Percentiles rank a stretch among this genome's conserved stretches.
phyloP scores from a whole-genome alignment of 2,113 vertebrate genomes.

The Centrocercus urophasianus region DNA sequence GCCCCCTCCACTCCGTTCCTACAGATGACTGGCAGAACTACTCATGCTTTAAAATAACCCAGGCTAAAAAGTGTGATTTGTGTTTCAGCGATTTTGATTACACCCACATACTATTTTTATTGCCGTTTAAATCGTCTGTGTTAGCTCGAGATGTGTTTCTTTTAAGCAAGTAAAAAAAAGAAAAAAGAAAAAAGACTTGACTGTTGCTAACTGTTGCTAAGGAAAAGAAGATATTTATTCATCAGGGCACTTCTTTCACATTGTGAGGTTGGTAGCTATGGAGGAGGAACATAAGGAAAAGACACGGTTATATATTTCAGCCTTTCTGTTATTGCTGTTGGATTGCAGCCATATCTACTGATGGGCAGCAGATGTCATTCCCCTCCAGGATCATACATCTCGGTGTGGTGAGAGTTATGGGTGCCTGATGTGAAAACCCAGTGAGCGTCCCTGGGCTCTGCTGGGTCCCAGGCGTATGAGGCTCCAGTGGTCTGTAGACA shows the following conservation, averaged over 20 bases:
- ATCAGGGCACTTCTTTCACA: slow-evolving; percentile 48
- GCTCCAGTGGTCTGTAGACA: background rate
- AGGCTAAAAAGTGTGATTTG: slow-evolving; percentile 53
- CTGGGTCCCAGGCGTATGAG: fast-evolving
- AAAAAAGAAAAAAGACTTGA: background rate
- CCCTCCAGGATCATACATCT: background rate
- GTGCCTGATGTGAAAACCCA: background rate
- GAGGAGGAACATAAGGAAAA: slow-evolving; percentile 42
- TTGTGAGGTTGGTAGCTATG: slow-evolving; percentile 30
- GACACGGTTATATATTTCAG: slow-evolving; percentile 37
- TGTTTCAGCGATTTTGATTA: slow-evolving; percentile 70
- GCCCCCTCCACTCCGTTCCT: slow-evolving; percentile 11
- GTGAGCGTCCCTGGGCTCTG: fast-evolving
- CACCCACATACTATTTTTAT: slow-evolving; percentile 74
- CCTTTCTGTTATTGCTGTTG: slow-evolving; percentile 54
- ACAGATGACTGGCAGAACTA: slow-evolving; percentile 61
- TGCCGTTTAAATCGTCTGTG: slow-evolving; percentile 74
- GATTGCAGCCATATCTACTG: slow-evolving; percentile 53
- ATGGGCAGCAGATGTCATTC: slow-evolving; percentile 44
- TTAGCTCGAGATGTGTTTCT: slow-evolving; percentile 65
- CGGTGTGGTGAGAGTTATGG: background rate
- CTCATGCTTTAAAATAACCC: slow-evolving; percentile 66
- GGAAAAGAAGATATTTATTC: slow-evolving; percentile 59
- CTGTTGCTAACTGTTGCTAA: slow-evolving; percentile 70
- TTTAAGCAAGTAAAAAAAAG: slow-evolving; percentile 8